These are phyloP conservation scores for Apodemus speciosus DNA, from an alignment of 2,113 vertebrate genomes.

Conservation along the genomic window DNA sequence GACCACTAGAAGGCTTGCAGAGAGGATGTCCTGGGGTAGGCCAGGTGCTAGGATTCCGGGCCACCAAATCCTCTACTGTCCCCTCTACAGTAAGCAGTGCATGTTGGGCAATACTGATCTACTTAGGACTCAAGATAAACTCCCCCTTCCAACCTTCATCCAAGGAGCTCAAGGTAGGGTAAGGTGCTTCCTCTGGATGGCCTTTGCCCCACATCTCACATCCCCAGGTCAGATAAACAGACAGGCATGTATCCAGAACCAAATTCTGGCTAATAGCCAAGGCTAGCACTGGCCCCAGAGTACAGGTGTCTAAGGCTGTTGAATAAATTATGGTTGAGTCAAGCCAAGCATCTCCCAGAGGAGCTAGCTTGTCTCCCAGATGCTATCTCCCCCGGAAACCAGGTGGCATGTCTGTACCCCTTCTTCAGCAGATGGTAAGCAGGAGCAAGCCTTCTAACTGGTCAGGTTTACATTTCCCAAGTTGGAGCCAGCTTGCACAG, in stretches of 20 bases:
- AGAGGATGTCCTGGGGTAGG: background rate
- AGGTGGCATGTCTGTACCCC: conserved; percentile 42
- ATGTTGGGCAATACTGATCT: too few species aligned
- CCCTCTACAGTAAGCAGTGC: background rate
- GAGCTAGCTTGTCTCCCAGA: conserved; percentile 48
- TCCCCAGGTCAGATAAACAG: background rate
- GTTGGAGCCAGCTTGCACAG: background rate
- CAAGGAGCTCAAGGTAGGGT: background rate
- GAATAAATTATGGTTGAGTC: conserved; percentile 68
- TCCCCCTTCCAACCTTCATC: background rate
- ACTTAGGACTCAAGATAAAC: background rate
- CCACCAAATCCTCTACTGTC: background rate
- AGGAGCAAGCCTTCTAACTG: background rate
- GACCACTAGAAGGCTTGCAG: too few species aligned
- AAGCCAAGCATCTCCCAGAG: background rate
- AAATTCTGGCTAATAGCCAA: background rate
- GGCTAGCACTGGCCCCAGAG: background rate
- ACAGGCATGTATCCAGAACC: background rate
- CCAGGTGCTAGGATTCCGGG: fast-evolving
- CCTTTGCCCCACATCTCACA: background rate
- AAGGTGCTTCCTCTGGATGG: background rate
- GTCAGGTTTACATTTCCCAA: conserved; percentile 47
- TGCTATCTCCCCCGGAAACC: conserved; percentile 65
- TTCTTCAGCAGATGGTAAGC: conserved; percentile 63
- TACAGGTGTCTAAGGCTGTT: conserved; percentile 62